Percentiles rank a stretch among this genome's conserved stretches.
phyloP scores from a whole-genome alignment of 2,888 invertebrate genomes.

The Hyles lineata region DNA sequence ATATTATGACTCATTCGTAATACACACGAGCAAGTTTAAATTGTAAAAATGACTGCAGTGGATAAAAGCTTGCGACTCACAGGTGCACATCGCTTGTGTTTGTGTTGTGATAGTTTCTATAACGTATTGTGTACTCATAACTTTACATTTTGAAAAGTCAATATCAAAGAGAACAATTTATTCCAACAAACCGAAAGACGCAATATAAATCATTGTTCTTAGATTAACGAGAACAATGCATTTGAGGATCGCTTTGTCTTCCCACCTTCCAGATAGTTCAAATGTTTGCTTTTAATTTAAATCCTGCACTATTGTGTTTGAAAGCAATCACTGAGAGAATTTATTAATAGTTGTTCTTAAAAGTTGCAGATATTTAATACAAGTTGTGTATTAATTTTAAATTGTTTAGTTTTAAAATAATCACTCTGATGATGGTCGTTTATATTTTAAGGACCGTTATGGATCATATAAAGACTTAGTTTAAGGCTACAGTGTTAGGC shows the following conservation, averaged over 20 bases:
- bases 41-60: neutral
- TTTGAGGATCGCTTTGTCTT: neutral
- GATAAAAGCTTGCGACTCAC: neutral
- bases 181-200: neutral
- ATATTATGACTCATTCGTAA: neutral
- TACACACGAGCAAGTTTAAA: neutral
- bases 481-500: neutral
- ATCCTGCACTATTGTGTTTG: neutral
- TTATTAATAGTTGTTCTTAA: neutral
- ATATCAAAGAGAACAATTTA: neutral
- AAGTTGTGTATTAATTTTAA: too few relatives aligned
- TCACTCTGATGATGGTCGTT: neutral
- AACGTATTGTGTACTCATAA: too few relatives aligned
- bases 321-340: neutral
- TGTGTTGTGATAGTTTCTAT: too few relatives aligned
- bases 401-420: neutral
- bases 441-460: neutral
- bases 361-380: neutral
- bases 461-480: neutral
- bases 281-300: conserved; percentile 3
- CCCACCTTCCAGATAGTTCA: conserved; percentile 6
- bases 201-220: neutral
- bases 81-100: neutral
- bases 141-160: too few relatives aligned
- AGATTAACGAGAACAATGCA: neutral